Conservation (phyloP, 2,888 invertebrate genomes). For the Hypercompe scribonia region DNA sequence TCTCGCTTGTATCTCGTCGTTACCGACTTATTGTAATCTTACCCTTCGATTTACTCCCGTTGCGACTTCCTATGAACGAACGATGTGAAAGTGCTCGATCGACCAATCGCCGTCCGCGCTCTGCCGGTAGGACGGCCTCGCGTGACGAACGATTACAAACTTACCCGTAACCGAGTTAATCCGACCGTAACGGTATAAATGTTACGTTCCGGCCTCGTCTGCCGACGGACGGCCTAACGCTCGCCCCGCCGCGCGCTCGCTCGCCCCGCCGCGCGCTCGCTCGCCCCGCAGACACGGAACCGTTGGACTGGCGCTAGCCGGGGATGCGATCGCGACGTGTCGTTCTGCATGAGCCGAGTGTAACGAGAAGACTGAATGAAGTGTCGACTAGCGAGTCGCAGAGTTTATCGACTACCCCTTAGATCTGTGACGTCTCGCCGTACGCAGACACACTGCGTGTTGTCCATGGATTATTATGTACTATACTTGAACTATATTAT, state of each 20-base stretch:
- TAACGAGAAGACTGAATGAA: conserved; percentile 80
- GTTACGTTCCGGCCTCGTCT: not conserved
- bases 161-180: not conserved
- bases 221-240: conserved; percentile 20
- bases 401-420: conserved; percentile 32
- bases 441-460: not conserved
- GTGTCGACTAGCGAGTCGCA: conserved; percentile 58
- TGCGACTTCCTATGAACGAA: not conserved
- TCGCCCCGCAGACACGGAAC: not conserved
- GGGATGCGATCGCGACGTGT: conserved; percentile 19
- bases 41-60: conserved; percentile 1
- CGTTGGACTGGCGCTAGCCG: not conserved
- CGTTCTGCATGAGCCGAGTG: conserved; percentile 70
- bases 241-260: conserved; percentile 7
- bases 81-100: conserved; percentile 3
- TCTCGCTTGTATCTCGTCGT: conserved; percentile 1
- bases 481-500: conserved; percentile 36
- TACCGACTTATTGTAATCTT: not conserved
- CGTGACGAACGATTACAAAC: not conserved
- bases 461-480: conserved; percentile 7
- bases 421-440: conserved; percentile 17
- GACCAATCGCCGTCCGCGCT: not conserved
- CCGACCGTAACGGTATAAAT: not conserved
- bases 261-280: conserved; percentile 8
- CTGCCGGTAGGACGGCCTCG: not conserved